Conservation (phyloP, 2,888 invertebrate genomes). For the Crocallis elinguaria region DNA sequence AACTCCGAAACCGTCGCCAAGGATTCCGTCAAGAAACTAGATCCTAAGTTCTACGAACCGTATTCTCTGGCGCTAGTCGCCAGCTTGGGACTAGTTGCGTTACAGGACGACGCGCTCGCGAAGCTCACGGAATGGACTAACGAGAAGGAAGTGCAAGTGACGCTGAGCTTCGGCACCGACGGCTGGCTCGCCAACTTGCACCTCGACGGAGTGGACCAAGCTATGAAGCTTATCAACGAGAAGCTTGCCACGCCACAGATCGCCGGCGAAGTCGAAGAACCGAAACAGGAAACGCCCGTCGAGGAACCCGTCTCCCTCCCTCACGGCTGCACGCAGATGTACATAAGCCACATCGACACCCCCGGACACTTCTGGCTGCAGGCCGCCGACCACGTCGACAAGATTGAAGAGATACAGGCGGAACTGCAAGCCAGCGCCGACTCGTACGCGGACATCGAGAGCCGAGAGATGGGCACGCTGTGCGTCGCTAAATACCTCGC, state of each 20-base stretch:
- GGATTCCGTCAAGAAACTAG: conserved; percentile 75
- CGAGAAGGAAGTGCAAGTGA: conserved; percentile 82
- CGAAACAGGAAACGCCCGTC: conserved; percentile 46
- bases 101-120: conserved; percentile 66
- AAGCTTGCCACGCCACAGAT: conserved; percentile 68
- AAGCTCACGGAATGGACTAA: conserved; percentile 71
- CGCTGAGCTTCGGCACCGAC: conserved; percentile 77
- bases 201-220: conserved; percentile 78
- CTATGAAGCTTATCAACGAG: conserved; percentile 75
- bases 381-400: conserved; percentile 81
- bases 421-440: conserved; percentile 86
- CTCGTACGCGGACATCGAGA: conserved; percentile 81
- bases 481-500: conserved; percentile 92
- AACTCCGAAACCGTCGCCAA: conserved; percentile 85
- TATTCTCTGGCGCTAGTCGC: conserved; percentile 69
- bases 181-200: conserved; percentile 85
- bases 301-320: conserved; percentile 66
- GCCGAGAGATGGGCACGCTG: conserved; percentile 85
- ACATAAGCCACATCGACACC: conserved; percentile 89
- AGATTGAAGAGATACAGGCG: conserved; percentile 86
- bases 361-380: conserved; percentile 92
- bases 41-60: conserved; percentile 74
- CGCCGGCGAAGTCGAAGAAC: conserved; percentile 48
- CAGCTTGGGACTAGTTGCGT: conserved; percentile 66
- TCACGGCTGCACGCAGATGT: conserved; percentile 74